Base-by-base conservation (phyloP, 2,797 vertebrate genomes). In the Microcaecilia unicolor region DNA sequence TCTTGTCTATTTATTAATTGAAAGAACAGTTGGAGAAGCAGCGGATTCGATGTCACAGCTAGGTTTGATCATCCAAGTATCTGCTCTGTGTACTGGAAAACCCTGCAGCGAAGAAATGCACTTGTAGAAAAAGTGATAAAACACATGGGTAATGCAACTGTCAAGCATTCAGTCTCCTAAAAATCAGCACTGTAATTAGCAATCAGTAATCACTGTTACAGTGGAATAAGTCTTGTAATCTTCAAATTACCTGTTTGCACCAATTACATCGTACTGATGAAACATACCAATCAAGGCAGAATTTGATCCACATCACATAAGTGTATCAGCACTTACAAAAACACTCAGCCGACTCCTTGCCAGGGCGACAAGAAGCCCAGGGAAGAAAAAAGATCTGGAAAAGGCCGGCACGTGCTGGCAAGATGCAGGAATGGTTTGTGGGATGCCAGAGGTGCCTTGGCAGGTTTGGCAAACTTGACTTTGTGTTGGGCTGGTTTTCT, bases 201-300 rank as follows among this genome's bases (percentile, higher is more conserved):
- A 72, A 72, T 70, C 68, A 74, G 68, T 70, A 74, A 74, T 74
- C 66, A 70, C 68, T 64, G 71, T 72, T 72, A 67, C 72, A 72
- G 71, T 70, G 67, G 71, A 69, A 74, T 74, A 74, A 74, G 67
- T 70, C 71, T 72, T 63, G 71, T 72, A 72, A 74, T 74, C 71
- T 74, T 63, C 71, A 72, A 72, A 74, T 64, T 72, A 70, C 71
- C 71, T 72, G 71, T 74, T 74, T 72, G 71, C 61, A 72, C 68
- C 68, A 74, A 74, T 74, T 72, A 67, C 61, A 57, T 68, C 59
- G 55, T 48, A 67, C 68, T 67, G 71, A 74, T 72, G 71, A 74
- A 72, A 72, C 71, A 70, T 67, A 65, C 65, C 63, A 66, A 74
- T 74, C 71, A 72, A 58, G n/a, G n/a, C n/a, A n/a, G n/a, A n/a